Evolutionary conservation across 2,113 vertebrate genomes (phyloP), one percentile per base, ranked within the genome.

Genomic region (Dicrurus megarhynchus): DNA sequence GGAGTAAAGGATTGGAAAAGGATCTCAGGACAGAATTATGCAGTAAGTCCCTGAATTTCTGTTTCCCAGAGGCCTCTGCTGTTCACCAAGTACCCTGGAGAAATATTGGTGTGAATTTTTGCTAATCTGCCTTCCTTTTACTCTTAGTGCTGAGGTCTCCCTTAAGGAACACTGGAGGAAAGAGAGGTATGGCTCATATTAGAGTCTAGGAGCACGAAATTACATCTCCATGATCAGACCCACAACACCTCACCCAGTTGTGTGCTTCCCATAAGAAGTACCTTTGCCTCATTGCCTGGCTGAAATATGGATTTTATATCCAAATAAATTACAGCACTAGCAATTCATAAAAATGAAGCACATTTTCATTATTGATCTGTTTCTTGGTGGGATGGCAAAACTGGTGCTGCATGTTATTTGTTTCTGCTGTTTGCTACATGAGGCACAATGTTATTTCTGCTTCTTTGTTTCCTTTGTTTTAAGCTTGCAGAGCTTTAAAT

Each of bases 321-420:
- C 24, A 87, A 90, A 94, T 57, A 89, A 92, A 94, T 83, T 87
- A 87, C 41, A 64, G 14, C 33, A 67, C 61, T 53, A 52, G n/a
- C 4, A 33, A 82, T 80, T 95, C 49, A 86, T 93, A 91, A 86
- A 91, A 94, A 93, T 47, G 37, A 84, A 91, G 28, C 14, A 65
- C 35, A 71, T 74, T 95, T 95, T 90, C 90, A 73, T 84, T 92
- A 95, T 96, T 88, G 85, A 94, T 91, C 64, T 74, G n/a, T 71
- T 96, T 91, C 87, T 77, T 47, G 33, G 44, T 82, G 28, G 24
- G 39, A 57, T 68, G 11, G 47, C 8, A 63, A 70, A 65, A 91
- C 76, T 3, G 6, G 14, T 78, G 20, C 37, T 59, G 65, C 16
- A 14, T 52, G 5, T 7, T 30, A 33, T 90, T 96, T 81, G 37